Percentiles rank a stretch among this genome's conserved stretches.
These are phyloP conservation scores for Drymodes brunneopygia DNA, from an alignment of 2,113 vertebrate genomes.

Conservation along the genomic window DNA sequence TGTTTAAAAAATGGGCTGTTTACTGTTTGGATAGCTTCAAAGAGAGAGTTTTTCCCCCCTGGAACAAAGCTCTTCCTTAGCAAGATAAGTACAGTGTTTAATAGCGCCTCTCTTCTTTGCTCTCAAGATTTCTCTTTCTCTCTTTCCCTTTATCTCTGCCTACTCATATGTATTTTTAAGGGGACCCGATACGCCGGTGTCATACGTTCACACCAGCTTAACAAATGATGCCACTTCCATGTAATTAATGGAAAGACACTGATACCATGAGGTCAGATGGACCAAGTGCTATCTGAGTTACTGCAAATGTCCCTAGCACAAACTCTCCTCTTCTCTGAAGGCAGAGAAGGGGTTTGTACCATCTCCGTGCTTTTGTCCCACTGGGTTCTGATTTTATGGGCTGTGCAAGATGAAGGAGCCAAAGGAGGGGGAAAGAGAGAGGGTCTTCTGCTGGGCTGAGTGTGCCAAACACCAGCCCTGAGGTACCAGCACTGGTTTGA, in stretches of 20 bases:
- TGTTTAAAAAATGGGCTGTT: constrained; percentile 55
- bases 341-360: background rate
- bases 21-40: constrained; percentile 34
- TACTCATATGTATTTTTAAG: constrained; percentile 47
- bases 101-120: constrained; percentile 23
- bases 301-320: background rate
- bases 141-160: constrained; percentile 49
- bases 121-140: constrained; percentile 34
- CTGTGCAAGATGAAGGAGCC: background rate
- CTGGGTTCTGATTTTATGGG: background rate
- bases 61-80: constrained; percentile 38
- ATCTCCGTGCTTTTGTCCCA: fast-evolving
- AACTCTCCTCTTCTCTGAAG: background rate
- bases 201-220: background rate
- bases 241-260: constrained; percentile 11
- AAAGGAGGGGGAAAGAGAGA: background rate
- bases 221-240: background rate
- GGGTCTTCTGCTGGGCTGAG: background rate
- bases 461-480: background rate
- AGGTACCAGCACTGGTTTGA: background rate
- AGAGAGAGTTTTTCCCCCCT: background rate
- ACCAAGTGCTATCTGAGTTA: background rate
- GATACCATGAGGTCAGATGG: background rate
- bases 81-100: constrained; percentile 61
- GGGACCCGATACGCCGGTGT: background rate